Percentiles rank a stretch among this genome's conserved stretches.
These are phyloP conservation scores for Enteromius treurensis DNA, from an alignment of 2,797 vertebrate species.

Conservation along the genomic window DNA sequence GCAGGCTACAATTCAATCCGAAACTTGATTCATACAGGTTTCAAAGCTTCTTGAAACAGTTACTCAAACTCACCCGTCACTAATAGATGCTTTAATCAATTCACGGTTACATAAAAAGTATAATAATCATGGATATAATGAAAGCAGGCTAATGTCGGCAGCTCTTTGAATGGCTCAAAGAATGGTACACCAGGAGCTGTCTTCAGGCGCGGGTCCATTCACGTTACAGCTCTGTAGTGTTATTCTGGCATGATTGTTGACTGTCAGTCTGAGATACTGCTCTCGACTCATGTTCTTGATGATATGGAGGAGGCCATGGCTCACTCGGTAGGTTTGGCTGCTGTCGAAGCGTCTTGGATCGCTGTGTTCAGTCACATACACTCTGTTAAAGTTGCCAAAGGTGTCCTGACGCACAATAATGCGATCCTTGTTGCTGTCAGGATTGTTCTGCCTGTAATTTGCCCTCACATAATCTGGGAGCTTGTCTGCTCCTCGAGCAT, in stretches of 20 bases:
- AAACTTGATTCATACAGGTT: neutral
- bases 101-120: neutral
- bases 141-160: neutral
- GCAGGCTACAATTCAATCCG: neutral
- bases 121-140: neutral
- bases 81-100: neutral
- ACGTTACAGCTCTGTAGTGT: accelerated
- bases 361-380: conserved; percentile 49
- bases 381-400: neutral
- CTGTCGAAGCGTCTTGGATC: neutral
- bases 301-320: conserved; percentile 8
- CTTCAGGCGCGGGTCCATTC: accelerated
- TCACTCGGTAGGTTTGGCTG: conserved; percentile 32
- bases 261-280: neutral
- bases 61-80: neutral
- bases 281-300: neutral
- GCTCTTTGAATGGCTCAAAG: conserved; percentile 11
- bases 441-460: too few relatives aligned
- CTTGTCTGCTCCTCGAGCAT: too few relatives aligned
- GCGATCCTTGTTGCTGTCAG: neutral
- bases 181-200: conserved; percentile 47
- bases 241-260: accelerated
- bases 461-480: too few relatives aligned
- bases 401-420: conserved; percentile 33
- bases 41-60: neutral